A percentile compares a stretch with the other conserved stretches of the same genome.
Evolutionary conservation across 1,140 invertebrate genomes (phyloP).

Genomic region (Calosoma granatense): DNA sequence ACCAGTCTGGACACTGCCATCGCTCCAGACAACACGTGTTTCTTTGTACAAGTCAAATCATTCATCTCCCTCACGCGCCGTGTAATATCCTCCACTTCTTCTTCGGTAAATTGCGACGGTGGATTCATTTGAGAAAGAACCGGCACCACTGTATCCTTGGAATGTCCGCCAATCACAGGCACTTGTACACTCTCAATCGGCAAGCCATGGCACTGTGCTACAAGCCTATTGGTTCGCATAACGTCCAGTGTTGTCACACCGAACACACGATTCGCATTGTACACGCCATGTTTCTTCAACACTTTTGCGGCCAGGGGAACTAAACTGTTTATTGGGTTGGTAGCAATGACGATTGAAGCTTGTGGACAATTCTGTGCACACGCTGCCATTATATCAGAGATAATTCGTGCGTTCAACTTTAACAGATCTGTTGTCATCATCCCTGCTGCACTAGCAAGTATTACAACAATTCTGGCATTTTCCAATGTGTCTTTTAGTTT

Average conservation of each 20-base stretch:
- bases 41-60: slow-evolving; percentile 24
- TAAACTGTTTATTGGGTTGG: slow-evolving; percentile 46
- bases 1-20: slow-evolving; percentile 46
- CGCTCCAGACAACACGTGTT: slow-evolving; percentile 37
- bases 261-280: slow-evolving; percentile 60
- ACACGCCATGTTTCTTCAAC: slow-evolving; percentile 45
- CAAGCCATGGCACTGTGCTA: slow-evolving; percentile 41
- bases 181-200: slow-evolving; percentile 57
- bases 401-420: slow-evolving; percentile 35
- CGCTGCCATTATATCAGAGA: slow-evolving; percentile 38
- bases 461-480: slow-evolving; percentile 42
- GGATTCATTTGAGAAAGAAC: slow-evolving; percentile 64
- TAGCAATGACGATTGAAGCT: slow-evolving; percentile 46
- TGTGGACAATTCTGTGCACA: slow-evolving; percentile 41
- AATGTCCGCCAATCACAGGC: slow-evolving; percentile 76
- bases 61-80: slow-evolving; percentile 32
- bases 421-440: slow-evolving; percentile 30
- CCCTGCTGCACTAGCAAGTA: slow-evolving; percentile 34
- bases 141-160: slow-evolving; percentile 68
- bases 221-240: slow-evolving; percentile 65
- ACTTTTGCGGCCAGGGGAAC: slow-evolving; percentile 47
- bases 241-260: slow-evolving; percentile 70
- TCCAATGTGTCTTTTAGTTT: slow-evolving; percentile 33
- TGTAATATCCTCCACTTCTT: slow-evolving; percentile 34
- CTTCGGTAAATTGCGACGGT: slow-evolving; percentile 31